Evolutionary conservation across 2,113 vertebrate genomes (phyloP).

Genomic region (Cercopithecus mona): DNA sequence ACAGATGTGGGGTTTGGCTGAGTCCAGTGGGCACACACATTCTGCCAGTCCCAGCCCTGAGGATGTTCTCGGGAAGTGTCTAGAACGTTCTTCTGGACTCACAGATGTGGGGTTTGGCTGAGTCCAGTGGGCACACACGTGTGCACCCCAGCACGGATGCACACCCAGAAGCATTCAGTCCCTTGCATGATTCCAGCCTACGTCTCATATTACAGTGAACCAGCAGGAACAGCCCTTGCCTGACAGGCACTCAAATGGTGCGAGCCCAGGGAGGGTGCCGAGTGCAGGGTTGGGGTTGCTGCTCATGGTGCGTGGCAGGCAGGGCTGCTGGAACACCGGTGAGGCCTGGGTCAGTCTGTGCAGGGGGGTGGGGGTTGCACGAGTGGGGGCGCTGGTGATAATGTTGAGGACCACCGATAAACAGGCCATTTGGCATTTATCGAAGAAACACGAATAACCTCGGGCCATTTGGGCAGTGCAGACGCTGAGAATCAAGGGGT

Average conservation of each 20-base stretch:
- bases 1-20: background rate
- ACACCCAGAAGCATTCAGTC: too few species aligned
- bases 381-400: too few species aligned
- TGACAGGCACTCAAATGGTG: background rate
- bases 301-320: too few species aligned
- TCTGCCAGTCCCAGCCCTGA: background rate
- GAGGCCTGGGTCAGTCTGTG: background rate
- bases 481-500: background rate
- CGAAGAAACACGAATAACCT: too few species aligned
- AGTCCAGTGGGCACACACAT: background rate
- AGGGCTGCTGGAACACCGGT: background rate
- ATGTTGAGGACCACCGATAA: background rate
- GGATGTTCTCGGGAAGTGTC: background rate
- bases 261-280: background rate
- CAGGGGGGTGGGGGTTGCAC: too few species aligned
- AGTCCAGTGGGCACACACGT: background rate
- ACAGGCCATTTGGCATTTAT: background rate
- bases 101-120: background rate
- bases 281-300: background rate
- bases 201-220: background rate
- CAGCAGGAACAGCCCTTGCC: rapidly evolving
- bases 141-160: too few species aligned
- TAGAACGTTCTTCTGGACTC: background rate
- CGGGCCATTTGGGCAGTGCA: too few species aligned
- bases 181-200: background rate